Evolutionary conservation across 2,888 invertebrate species (phyloP).

Genomic region (Ernsta delagoae): DNA sequence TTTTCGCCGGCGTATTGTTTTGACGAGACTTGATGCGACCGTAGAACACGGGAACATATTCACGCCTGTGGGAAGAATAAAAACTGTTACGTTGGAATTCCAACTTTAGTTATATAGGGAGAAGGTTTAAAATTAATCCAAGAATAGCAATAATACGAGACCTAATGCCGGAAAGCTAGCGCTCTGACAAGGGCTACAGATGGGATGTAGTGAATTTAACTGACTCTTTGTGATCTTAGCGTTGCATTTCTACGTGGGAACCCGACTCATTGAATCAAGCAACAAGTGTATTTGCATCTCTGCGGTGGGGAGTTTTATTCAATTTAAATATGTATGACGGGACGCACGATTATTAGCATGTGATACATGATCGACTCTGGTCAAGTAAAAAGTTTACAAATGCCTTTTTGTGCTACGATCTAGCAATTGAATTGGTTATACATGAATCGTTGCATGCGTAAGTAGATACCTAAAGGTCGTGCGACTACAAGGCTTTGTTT

Average conservation of each 20-base stretch:
- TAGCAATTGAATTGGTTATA: not conserved
- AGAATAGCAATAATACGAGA: slow-evolving; percentile 42
- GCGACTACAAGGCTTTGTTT: not conserved
- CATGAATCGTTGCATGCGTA: not conserved
- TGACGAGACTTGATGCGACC: slow-evolving; percentile 33
- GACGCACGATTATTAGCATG: slow-evolving; percentile 24
- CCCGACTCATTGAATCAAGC: slow-evolving; percentile 37
- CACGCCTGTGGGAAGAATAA: slow-evolving; percentile 27
- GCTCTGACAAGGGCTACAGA: slow-evolving; percentile 47
- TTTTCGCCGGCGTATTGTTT: slow-evolving; percentile 11
- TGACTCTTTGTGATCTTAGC: slow-evolving; percentile 45
- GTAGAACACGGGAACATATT: slow-evolving; percentile 16
- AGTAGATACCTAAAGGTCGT: not conserved
- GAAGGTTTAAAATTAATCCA: slow-evolving; percentile 35
- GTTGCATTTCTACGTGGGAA: slow-evolving; percentile 49
- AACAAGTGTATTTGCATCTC: slow-evolving; percentile 39
- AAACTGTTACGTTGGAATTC: not conserved
- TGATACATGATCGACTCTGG: slow-evolving; percentile 27
- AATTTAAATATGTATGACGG: slow-evolving; percentile 33
- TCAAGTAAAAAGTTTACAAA: slow-evolving; percentile 5
- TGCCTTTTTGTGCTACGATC: slow-evolving; percentile 2
- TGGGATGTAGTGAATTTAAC: slow-evolving; percentile 53
- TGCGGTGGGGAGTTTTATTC: slow-evolving; percentile 24
- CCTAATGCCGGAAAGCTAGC: slow-evolving; percentile 48
- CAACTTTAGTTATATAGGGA: not conserved